These are phyloP conservation scores for Torymus aiolomorphi DNA, from an alignment of 2,888 invertebrate genomes.

Conservation along the genomic window DNA sequence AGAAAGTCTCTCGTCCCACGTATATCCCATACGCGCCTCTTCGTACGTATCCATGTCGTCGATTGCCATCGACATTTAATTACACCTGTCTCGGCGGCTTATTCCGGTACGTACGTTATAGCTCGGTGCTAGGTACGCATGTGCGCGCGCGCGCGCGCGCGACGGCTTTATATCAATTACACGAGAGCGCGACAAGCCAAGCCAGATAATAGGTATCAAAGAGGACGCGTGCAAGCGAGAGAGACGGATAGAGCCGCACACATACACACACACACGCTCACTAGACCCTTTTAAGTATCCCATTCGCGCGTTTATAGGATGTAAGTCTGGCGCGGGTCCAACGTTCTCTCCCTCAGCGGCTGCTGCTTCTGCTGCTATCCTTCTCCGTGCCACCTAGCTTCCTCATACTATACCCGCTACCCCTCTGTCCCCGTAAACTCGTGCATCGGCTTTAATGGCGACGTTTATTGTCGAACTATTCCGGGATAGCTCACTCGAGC, in stretches of 20 bases:
- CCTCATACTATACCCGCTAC: neutral
- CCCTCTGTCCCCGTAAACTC: constrained; percentile 20
- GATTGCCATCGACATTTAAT: constrained; percentile 21
- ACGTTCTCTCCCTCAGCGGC: neutral
- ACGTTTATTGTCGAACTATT: constrained; percentile 55
- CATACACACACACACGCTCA: neutral
- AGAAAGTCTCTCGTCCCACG: neutral
- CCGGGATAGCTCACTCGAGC: neutral
- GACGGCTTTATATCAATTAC: constrained; percentile 31
- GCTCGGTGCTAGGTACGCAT: neutral
- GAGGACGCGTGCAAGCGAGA: neutral
- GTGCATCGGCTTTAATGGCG: constrained; percentile 38
- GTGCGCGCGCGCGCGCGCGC: too few species aligned
- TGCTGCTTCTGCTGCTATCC: neutral
- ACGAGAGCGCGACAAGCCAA: neutral
- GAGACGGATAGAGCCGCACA: too few species aligned
- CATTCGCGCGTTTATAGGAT: constrained; percentile 47
- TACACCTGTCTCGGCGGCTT: neutral
- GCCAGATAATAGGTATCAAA: neutral
- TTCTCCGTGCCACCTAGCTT: neutral
- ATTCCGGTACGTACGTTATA: too few species aligned
- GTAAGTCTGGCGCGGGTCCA: constrained; percentile 50
- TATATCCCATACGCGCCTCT: too few species aligned
- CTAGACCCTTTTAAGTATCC: constrained; percentile 34
- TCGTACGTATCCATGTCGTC: neutral